Percentiles rank a stretch among this genome's conserved stretches.
phyloP scores from a whole-genome alignment of 2,888 invertebrate genomes.

The Rhamnusium bicolor region DNA sequence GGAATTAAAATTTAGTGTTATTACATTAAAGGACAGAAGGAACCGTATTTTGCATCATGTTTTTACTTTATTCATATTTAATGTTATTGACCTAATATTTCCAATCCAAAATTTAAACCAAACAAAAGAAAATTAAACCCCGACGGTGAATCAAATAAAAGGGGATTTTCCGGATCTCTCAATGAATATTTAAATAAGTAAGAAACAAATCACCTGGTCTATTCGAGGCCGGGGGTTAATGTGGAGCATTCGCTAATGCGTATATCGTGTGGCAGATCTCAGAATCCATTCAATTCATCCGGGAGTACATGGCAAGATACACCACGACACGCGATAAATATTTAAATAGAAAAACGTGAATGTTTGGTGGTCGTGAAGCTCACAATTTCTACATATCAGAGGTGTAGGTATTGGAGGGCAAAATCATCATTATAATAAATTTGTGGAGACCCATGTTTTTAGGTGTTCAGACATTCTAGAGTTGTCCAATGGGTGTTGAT shows the following conservation, averaged over 20 bases:
- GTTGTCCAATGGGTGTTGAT: no score
- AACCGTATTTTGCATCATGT: neutral
- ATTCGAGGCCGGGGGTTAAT: constrained; percentile 24
- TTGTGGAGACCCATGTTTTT: no score
- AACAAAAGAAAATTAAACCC: neutral
- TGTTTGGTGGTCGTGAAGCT: neutral
- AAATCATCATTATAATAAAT: no score
- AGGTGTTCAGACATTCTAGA: no score
- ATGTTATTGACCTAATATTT: neutral
- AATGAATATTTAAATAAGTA: constrained; percentile 30
- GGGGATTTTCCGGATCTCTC: neutral
- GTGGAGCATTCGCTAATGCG: constrained; percentile 24
- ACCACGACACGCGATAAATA: constrained; percentile 31
- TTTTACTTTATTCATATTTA: neutral
- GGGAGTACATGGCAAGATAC: constrained; percentile 23
- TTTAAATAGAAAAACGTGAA: constrained; percentile 25
- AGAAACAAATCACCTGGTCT: constrained; percentile 24
- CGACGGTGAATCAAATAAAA: neutral
- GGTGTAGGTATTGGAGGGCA: neutral
- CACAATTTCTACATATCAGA: neutral
- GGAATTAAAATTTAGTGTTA: neutral
- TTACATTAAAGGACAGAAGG: neutral
- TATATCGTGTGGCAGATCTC: constrained; percentile 31
- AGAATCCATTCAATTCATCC: constrained; percentile 26
- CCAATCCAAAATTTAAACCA: constrained; percentile 8